Evolutionary conservation across 2,888 invertebrate species (phyloP).

Genomic region (Oligia strigilis): DNA sequence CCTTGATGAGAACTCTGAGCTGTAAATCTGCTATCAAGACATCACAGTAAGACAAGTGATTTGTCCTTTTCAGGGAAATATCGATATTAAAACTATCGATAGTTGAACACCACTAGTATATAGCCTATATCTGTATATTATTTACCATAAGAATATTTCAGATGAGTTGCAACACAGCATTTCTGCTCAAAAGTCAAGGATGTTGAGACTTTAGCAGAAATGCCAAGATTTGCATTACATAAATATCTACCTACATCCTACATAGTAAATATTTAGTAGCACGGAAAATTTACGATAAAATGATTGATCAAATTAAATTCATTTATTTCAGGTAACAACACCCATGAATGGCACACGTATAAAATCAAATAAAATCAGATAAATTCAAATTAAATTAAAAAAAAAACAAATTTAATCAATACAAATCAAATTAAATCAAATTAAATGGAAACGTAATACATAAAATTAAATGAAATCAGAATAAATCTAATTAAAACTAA

Average conservation of each 20-base stretch:
- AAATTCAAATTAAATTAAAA: too few relatives aligned
- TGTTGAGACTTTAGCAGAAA: slow-evolving; percentile 44
- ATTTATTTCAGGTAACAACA: too few relatives aligned
- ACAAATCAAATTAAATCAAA: too few relatives aligned
- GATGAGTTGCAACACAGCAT: slow-evolving; percentile 33
- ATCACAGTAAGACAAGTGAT: neutral
- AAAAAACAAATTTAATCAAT: too few relatives aligned
- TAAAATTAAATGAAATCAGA: too few relatives aligned
- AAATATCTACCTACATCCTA: slow-evolving; percentile 3
- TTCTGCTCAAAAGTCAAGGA: slow-evolving; percentile 64
- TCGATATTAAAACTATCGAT: slow-evolving; percentile 36
- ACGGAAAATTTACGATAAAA: slow-evolving; percentile 3
- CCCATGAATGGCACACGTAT: too few relatives aligned
- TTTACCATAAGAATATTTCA: slow-evolving; percentile 15
- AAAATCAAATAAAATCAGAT: too few relatives aligned
- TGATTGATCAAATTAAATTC: neutral
- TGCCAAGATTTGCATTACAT: slow-evolving; percentile 56
- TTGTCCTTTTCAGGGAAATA: neutral
- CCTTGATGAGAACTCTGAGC: neutral
- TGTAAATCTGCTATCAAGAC: neutral
- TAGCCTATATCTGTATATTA: slow-evolving; percentile 34
- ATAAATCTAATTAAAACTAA: too few relatives aligned
- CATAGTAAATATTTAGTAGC: slow-evolving; percentile 15
- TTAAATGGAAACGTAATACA: too few relatives aligned
- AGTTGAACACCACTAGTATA: slow-evolving; percentile 1